Conservation (phyloP, 2,113 vertebrate species). For the Helogale parvula region DNA sequence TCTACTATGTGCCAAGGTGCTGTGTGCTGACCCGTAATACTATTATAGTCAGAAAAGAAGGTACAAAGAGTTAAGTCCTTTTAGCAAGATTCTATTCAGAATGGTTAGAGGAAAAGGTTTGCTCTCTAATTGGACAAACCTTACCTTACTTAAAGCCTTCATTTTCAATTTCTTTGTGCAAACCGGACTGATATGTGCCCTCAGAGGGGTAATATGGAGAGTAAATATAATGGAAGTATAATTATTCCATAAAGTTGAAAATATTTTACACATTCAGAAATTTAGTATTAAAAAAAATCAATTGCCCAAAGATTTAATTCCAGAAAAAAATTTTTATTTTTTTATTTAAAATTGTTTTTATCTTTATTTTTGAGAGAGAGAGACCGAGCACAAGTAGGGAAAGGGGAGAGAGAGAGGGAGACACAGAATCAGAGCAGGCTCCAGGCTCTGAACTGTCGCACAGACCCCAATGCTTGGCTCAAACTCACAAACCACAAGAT, state of each 20-base stretch:
- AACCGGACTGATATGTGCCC: background rate
- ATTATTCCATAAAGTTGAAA: conserved; percentile 25
- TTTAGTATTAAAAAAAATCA: background rate
- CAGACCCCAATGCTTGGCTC: too few relatives aligned
- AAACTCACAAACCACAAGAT: too few relatives aligned
- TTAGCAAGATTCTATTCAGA: background rate
- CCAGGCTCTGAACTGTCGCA: too few relatives aligned
- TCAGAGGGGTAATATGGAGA: background rate
- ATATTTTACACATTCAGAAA: background rate
- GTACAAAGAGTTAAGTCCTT: background rate
- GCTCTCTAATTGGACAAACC: background rate
- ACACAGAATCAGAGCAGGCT: too few relatives aligned
- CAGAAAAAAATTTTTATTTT: background rate
- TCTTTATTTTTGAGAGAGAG: too few relatives aligned
- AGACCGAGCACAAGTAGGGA: too few relatives aligned
- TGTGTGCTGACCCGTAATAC: background rate
- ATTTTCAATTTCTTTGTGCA: background rate
- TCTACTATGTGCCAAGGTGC: background rate
- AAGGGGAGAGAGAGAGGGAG: too few relatives aligned
- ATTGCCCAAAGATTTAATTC: conserved; percentile 14
- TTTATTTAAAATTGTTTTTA: too few relatives aligned
- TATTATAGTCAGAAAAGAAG: conserved; percentile 10
- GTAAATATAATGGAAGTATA: conserved; percentile 9
- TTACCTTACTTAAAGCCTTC: background rate
- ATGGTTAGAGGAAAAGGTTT: background rate